Evolutionary conservation across 2,113 vertebrate genomes (phyloP), one percentile per base, ranked within the genome.

Genomic region (Saccopteryx bilineata): DNA sequence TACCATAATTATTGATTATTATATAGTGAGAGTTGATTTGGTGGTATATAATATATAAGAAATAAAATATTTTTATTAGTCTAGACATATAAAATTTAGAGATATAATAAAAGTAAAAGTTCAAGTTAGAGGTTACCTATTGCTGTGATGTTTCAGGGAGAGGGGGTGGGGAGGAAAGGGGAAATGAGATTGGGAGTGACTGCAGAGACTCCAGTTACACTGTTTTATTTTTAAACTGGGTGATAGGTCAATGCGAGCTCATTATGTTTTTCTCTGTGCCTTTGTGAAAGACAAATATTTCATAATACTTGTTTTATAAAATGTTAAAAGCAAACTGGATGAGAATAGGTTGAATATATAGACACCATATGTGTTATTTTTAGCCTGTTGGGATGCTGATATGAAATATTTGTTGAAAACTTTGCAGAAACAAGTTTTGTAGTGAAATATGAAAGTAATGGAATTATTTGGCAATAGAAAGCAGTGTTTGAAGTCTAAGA

Each of bases 211-310:
- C 79, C 31, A 87, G 31, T n/a, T 80, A 17, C 69, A 81, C 26
- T 87, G 78, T 84, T 91, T 92, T 76, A 33, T 39, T 80, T 95
- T 75, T 68, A 60, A 83, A 69, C n/a, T 87, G 39, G 9, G 12
- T 78, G 24, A 15, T 86, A 31, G 24, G 52, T 68, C 4, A 8
- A 63, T 86, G 60, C 17, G 12, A 72, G 28, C 79, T 61, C n/a
- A 5, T 91, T 80, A 69, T 87, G 23, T 72, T 92, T 56, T 84
- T 94, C 46, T 92, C 87, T 68, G 66, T 83, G 78, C 54, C 39
- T 94, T 94, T 94, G 28, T 76, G 5, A 58, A 72, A 90, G 80
- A 78, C 1, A 92, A 46, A 83, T 91, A 78, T 72, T 96, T 87
- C 50, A 31, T 76, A 85, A 9, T 87, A 33, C 33, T 48, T 80